Evolutionary conservation across 2,113 vertebrate species (phyloP).

Genomic region (Megalops atlanticus): DNA sequence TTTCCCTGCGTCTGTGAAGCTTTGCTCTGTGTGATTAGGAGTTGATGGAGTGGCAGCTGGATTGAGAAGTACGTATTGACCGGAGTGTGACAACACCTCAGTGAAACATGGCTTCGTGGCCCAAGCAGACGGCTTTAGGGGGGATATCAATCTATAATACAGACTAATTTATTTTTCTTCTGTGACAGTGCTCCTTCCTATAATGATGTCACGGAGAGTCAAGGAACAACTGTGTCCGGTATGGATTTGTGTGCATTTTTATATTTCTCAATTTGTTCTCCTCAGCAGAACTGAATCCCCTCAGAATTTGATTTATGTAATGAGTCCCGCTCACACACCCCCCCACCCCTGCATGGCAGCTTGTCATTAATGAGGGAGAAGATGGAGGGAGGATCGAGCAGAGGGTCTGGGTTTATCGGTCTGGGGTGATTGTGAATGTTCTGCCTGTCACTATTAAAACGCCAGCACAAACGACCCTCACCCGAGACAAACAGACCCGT

Average conservation of each 20-base stretch:
- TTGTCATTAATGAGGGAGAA: slow-evolving; percentile 7
- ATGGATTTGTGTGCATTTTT: slow-evolving; percentile 9
- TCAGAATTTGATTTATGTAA: slow-evolving; percentile 1
- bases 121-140: background rate
- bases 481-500: background rate
- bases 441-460: background rate
- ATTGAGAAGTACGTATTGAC: background rate
- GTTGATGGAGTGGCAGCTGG: background rate
- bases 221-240: background rate
- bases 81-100: background rate
- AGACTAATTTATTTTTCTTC: background rate
- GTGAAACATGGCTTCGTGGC: background rate
- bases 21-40: slow-evolving; percentile 2
- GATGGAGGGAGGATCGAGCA: background rate
- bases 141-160: background rate
- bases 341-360: background rate
- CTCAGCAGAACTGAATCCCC: background rate
- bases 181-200: background rate
- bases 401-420: background rate
- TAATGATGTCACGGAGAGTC: background rate
- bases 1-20: background rate
- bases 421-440: background rate
- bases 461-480: background rate
- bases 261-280: slow-evolving; percentile 23
- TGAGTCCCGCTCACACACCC: background rate